These are phyloP conservation scores for Aspidoscelis tigris DNA, from an alignment of 2,113 vertebrate species.

Conservation along the genomic window DNA sequence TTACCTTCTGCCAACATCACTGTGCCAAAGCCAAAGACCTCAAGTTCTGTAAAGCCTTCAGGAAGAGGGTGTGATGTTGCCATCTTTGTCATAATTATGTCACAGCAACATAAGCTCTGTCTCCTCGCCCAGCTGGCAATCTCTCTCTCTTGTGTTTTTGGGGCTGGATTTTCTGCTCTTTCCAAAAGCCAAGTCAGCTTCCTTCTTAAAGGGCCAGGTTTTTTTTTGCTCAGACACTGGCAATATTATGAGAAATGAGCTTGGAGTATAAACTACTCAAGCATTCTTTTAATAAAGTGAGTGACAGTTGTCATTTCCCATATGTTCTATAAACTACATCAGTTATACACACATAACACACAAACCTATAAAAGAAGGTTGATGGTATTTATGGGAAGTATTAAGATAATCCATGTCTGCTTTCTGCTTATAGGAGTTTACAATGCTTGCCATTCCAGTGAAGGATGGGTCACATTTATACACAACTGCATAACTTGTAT, in stretches of 20 bases:
- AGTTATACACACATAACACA: neutral
- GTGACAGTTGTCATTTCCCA: neutral
- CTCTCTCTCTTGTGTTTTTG: neutral
- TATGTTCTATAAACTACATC: neutral
- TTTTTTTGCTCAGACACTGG: slow-evolving; percentile 61
- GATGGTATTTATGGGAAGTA: neutral
- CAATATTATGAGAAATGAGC: slow-evolving; percentile 38
- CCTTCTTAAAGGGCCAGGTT: slow-evolving; percentile 75
- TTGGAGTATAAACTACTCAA: neutral
- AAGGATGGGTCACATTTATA: neutral
- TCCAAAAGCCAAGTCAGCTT: slow-evolving; percentile 7
- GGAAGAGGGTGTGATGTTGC: slow-evolving; percentile 74
- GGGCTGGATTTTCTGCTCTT: slow-evolving; percentile 38
- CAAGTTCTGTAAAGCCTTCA: slow-evolving; percentile 80
- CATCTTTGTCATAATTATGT: slow-evolving; percentile 57
- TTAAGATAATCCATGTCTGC: no score
- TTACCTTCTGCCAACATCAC: slow-evolving; percentile 83
- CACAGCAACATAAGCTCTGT: neutral
- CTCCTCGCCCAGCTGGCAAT: neutral
- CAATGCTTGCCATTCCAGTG: neutral
- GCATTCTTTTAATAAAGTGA: slow-evolving; percentile 8
- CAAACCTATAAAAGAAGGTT: neutral
- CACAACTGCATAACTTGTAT: neutral
- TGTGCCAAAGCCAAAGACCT: slow-evolving; percentile 81
- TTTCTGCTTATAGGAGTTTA: neutral